These are phyloP conservation scores for Epizoanthus stellaris DNA, from an alignment of 92 coral and sea anemone species.

Conservation along the genomic window DNA sequence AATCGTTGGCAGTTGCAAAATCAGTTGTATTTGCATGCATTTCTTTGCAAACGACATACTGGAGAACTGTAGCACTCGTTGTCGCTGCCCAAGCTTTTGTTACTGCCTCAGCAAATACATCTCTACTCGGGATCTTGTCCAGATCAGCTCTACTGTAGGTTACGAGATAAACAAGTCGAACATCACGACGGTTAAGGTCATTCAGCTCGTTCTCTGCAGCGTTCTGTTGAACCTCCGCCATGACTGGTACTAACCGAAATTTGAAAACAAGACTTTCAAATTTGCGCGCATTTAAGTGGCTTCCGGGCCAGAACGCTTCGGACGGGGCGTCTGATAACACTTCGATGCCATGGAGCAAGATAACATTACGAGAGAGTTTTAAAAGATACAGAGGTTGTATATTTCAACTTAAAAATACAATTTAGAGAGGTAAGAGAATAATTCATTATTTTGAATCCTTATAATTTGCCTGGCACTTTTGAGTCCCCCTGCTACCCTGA, in stretches of 20 bases:
- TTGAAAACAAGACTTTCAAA: not conserved
- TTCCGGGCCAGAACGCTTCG: too few species aligned
- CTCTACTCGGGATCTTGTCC: conserved; percentile 24
- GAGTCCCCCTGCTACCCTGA: too few species aligned
- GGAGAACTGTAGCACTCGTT: not conserved
- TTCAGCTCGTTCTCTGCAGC: not conserved
- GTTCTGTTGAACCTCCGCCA: not conserved
- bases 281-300: conserved; percentile 4
- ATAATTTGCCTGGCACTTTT: too few species aligned
- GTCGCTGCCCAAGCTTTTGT: conserved; percentile 27
- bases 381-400: too few species aligned
- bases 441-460: too few species aligned
- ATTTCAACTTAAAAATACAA: too few species aligned
- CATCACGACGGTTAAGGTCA: conserved; percentile 2
- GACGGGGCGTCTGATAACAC: too few species aligned
- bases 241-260: not conserved
- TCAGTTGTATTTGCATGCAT: not conserved
- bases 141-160: conserved; percentile 46
- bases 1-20: not conserved
- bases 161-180: conserved; percentile 30
- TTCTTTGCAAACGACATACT: conserved; percentile 10
- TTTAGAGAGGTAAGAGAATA: too few species aligned
- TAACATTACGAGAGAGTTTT: too few species aligned
- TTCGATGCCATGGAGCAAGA: too few species aligned
- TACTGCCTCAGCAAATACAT: conserved; percentile 39